These are phyloP conservation scores for Myotis brandtii DNA, from an alignment of 2,113 vertebrate genomes.

Conservation along the genomic window DNA sequence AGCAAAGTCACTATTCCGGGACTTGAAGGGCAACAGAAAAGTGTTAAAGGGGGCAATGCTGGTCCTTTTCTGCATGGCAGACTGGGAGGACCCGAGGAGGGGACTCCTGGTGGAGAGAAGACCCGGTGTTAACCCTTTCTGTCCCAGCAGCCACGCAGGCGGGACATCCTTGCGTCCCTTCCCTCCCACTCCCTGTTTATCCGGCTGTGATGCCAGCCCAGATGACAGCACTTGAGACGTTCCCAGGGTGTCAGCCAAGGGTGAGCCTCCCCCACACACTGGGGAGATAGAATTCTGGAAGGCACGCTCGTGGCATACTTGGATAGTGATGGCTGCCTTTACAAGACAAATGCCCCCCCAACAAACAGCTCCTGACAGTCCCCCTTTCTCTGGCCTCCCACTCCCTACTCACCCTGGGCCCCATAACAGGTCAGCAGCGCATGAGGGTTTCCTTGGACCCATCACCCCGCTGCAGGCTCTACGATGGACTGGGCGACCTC, in stretches of 20 bases:
- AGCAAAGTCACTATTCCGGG: rapidly evolving
- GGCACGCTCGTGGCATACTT: slow-evolving; percentile 6
- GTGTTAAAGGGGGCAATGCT: rapidly evolving
- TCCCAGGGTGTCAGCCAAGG: slow-evolving; percentile 80
- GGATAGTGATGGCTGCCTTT: slow-evolving; percentile 69
- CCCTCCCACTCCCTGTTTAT: neutral
- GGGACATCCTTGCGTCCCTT: neutral
- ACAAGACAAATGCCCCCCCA: slow-evolving; percentile 74
- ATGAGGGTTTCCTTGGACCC: slow-evolving; percentile 55
- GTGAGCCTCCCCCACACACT: slow-evolving; percentile 68
- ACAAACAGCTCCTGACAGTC: slow-evolving; percentile 64
- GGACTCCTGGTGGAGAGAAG: neutral
- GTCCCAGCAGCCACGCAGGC: neutral
- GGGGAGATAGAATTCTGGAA: slow-evolving; percentile 70
- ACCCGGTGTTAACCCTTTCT: rapidly evolving
- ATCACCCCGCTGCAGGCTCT: slow-evolving; percentile 69
- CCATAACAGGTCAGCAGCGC: slow-evolving; percentile 69
- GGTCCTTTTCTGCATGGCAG: neutral
- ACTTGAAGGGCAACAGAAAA: neutral
- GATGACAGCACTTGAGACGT: slow-evolving; percentile 9
- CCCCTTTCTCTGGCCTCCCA: neutral
- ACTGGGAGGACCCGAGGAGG: neutral
- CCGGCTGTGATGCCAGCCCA: neutral
- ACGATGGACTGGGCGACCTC: slow-evolving; percentile 77
- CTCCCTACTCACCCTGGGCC: neutral